phyloP scores from a whole-genome alignment of 2,888 invertebrate species.

The Drosophila prostipennis region DNA sequence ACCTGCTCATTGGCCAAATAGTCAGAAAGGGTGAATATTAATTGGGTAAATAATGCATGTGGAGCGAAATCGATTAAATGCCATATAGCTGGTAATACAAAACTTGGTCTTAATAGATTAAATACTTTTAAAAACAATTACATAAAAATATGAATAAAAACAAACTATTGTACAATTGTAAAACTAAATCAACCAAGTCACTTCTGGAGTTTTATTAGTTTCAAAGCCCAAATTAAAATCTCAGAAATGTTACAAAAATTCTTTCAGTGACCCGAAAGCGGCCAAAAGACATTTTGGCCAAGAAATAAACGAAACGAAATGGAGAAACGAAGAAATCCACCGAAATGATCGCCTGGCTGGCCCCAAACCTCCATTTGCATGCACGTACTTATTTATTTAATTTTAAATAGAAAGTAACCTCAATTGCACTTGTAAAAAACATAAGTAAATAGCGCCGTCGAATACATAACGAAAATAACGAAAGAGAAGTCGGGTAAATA shows the following conservation, averaged over 20 bases:
- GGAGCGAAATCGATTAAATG: too few species aligned
- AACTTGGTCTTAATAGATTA: too few species aligned
- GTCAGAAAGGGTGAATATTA: neutral
- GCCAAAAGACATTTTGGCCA: conserved; percentile 16
- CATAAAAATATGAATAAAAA: too few species aligned
- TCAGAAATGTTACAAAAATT: neutral
- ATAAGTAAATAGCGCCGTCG: conserved; percentile 68
- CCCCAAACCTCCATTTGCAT: conserved; percentile 59
- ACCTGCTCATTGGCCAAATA: too few species aligned
- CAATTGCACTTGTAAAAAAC: conserved; percentile 77
- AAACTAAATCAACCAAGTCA: too few species aligned
- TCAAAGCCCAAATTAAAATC: too few species aligned
- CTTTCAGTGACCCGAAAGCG: conserved; percentile 1
- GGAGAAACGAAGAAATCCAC: conserved; percentile 3
- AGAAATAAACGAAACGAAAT: conserved; percentile 23
- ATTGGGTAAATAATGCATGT: neutral
- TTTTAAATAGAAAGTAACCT: conserved; percentile 78
- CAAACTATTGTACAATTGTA: too few species aligned
- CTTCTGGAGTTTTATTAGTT: too few species aligned
- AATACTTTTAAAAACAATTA: too few species aligned
- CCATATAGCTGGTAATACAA: too few species aligned
- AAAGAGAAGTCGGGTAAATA: conserved; percentile 49
- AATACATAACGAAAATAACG: conserved; percentile 46
- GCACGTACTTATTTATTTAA: conserved; percentile 62
- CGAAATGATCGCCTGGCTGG: conserved; percentile 31